Percentiles rank a stretch among this genome's conserved stretches.
These are phyloP conservation scores for Drosophila stalkeri DNA, from an alignment of 2,888 invertebrate genomes.

Conservation along the genomic window DNA sequence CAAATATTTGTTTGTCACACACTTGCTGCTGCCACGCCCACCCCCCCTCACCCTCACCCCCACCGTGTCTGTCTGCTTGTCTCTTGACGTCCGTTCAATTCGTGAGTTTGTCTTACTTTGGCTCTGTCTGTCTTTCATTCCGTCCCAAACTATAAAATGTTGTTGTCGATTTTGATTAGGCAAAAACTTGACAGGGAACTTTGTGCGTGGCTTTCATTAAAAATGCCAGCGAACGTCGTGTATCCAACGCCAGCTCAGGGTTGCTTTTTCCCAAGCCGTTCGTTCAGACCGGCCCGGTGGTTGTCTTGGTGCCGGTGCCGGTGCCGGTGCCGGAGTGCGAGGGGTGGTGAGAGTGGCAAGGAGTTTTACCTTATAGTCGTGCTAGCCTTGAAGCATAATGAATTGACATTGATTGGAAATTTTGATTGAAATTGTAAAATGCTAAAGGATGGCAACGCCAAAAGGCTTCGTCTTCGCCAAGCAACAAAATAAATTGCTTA, in stretches of 20 bases:
- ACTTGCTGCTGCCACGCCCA: slow-evolving; percentile 38
- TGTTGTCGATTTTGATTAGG: slow-evolving; percentile 84
- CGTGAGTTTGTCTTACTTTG: neutral
- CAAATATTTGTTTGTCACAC: slow-evolving; percentile 81
- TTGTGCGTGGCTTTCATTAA: slow-evolving; percentile 78
- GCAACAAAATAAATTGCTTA: slow-evolving; percentile 79
- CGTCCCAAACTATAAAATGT: slow-evolving; percentile 79
- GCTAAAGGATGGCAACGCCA: slow-evolving; percentile 51
- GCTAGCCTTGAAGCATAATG: slow-evolving; percentile 71
- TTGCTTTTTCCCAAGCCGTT: slow-evolving; percentile 53
- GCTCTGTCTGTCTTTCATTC: slow-evolving; percentile 30
- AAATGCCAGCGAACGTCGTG: slow-evolving; percentile 69
- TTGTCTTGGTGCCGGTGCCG: slow-evolving; percentile 5
- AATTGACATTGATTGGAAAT: slow-evolving; percentile 85
- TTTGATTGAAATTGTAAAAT: slow-evolving; percentile 83
- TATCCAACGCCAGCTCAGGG: slow-evolving; percentile 49
- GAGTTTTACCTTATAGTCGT: slow-evolving; percentile 11
- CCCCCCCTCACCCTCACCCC: neutral
- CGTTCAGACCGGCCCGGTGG: slow-evolving; percentile 41
- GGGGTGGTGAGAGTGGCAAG: no score
- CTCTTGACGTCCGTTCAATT: neutral
- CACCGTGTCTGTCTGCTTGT: slow-evolving; percentile 2
- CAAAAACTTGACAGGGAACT: slow-evolving; percentile 75
- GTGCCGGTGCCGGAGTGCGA: neutral
- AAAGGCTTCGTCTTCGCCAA: slow-evolving; percentile 28